Conservation (phyloP, 2,888 invertebrate species). For the Apeira syringaria region DNA sequence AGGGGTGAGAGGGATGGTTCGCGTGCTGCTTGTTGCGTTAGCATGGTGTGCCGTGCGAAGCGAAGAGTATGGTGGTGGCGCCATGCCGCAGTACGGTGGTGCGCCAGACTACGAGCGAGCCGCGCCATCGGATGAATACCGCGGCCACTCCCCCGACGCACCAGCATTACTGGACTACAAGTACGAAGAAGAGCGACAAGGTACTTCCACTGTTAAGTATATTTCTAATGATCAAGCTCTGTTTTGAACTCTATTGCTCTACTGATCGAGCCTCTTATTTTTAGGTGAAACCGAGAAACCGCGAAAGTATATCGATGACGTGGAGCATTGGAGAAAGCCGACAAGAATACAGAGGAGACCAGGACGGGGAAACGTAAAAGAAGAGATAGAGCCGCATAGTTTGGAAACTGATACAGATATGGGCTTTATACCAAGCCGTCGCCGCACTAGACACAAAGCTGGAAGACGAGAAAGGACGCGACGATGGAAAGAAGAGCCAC, state of each 20-base stretch:
- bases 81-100: constrained; percentile 65
- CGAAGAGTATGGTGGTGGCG: constrained; percentile 58
- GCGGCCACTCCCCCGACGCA: constrained; percentile 53
- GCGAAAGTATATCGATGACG: constrained; percentile 2
- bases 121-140: constrained; percentile 48
- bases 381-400: constrained; percentile 1
- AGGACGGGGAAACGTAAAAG: background rate
- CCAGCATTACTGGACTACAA: constrained; percentile 62
- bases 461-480: constrained; percentile 1
- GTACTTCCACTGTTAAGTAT: constrained; percentile 26
- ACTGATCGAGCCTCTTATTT: background rate
- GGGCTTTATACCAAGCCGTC: background rate
- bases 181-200: constrained; percentile 51
- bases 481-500: background rate
- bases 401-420: background rate
- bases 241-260: too few species aligned
- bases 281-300: constrained; percentile 1
- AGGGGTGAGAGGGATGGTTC: constrained; percentile 27
- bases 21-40: constrained; percentile 40
- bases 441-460: background rate
- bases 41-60: constrained; percentile 40
- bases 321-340: background rate
- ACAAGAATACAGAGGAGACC: background rate
- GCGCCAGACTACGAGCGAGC: constrained; percentile 45
- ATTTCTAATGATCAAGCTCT: background rate